A percentile compares a stretch with the other conserved stretches of the same genome.
Conservation (phyloP, 35 echinoderm and acorn worm species). For the Stichopus chloronotus region DNA sequence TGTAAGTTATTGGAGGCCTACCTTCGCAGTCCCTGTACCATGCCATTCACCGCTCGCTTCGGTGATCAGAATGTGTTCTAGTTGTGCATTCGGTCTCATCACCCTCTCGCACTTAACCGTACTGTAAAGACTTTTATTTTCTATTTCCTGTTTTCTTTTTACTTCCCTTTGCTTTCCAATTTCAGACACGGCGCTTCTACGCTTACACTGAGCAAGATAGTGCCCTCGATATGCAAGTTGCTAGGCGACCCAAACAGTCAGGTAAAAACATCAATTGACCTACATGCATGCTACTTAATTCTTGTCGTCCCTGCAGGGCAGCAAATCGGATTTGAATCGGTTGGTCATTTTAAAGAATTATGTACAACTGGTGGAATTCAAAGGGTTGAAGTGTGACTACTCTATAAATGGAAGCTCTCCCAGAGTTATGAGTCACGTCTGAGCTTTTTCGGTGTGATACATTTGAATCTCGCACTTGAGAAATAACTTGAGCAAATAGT, state of each 20-base stretch:
- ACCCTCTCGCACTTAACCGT: not conserved
- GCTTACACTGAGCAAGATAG: conserved; percentile 81
- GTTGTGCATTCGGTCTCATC: not conserved
- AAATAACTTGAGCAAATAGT: not conserved
- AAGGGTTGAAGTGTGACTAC: no score
- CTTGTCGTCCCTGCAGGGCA: not conserved
- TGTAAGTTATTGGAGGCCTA: no score
- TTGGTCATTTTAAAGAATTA: not conserved
- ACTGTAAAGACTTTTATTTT: not conserved
- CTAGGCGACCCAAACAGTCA: conserved; percentile 98
- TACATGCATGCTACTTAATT: not conserved
- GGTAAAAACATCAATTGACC: conserved; percentile 69
- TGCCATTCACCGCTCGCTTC: no score
- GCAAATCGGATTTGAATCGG: not conserved
- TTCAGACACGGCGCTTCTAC: conserved; percentile 87
- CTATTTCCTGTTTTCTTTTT: not conserved
- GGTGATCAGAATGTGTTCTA: no score
- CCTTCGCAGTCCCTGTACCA: no score
- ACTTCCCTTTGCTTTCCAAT: conserved; percentile 21
- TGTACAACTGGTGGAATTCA: not conserved
- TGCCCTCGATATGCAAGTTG: conserved; percentile 98
- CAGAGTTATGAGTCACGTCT: not conserved
- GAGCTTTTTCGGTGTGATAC: not conserved
- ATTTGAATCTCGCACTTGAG: not conserved
- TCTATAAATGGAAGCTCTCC: not conserved